Base-by-base conservation (phyloP, 2,888 invertebrate genomes). In the Drosophila tanythrix region DNA sequence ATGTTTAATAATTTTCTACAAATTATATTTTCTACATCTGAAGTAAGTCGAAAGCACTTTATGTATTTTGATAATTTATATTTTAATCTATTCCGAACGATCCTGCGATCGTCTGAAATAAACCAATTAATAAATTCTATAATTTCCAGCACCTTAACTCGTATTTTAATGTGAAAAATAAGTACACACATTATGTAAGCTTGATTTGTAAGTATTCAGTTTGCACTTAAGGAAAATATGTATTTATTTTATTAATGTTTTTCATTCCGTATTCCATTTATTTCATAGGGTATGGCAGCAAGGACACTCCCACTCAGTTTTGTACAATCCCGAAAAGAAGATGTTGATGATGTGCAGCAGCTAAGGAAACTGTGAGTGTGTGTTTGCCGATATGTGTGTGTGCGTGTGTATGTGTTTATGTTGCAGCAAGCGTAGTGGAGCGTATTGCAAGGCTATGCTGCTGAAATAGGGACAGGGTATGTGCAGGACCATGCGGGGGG, bases 261-360 rank as follows among this genome's bases (percentile, higher is more conserved):
- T 21, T 1, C 33, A 33, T 3, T 11, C 33, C 21, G 15, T 25
- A 25, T 15, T 8, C 25, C 25, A 25, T 46, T 46, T 13, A 7
- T 13, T 31, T 51, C 6, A 10, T 3, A 75, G 82, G 78, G 79
- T 66, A 71, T 59, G 57, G 52, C 10, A 18, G 35, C 51, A 70
- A 66, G 52, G 57, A 56, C 53, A 68, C 52, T 72, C 31, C 60
- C 46, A 46, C 64, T 87, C 71, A 74, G 79, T 79, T 81, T 72
- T 71, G 64, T 70, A 50, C 58, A 51, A 36, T 62, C 52, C 55
- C 71, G 62, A 77, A 81, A 70, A 67, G 69, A 79, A 83, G 71
- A 88, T 74, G 76, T 76, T 83, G 89, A 88, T 86, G 89, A 86
- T 86, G 84, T 82, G 83, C 79, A 70, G 53, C 76, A 67, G 67